Base-by-base conservation (phyloP, 2,113 vertebrate species). In the Rhinopomastus cyanomelas region DNA sequence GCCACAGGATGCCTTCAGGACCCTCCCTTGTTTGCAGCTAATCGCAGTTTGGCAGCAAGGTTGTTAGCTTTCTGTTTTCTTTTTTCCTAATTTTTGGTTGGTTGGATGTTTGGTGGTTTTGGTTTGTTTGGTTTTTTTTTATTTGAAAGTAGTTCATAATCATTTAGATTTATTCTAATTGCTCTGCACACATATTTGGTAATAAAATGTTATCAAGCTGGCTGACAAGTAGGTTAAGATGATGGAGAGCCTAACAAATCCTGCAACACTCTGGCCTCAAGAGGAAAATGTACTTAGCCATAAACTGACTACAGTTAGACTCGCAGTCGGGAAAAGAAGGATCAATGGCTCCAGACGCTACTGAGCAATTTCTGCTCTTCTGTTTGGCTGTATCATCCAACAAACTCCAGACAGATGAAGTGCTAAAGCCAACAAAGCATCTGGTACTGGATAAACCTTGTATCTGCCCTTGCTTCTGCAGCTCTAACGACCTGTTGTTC, bases 91-190 rank as follows among this genome's bases (percentile, higher is more conserved):
- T 75, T 85, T 51, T 42, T 42, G 39, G 11, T 42, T 42, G 39
- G 39, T 42, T 42, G 39, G n/a, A n/a, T 36, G 23, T 56, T 53
- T 44, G 67, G 57, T 37, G 6, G 39, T 42, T 42, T 48, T 48
- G 17, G 19, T 48, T 48, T 2, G 3, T 15, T 25, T 44, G 8
- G 48, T 22, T 49, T 39, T 36, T 25, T 61, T 53, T 44, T 72
- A 57, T 37, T 7, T 3, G 1, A 44, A 92, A 90, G 59, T 68
- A 42, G 49, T 93, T 94, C 20, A 76, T 89, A 95, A 94, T 74
- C n/a, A 72, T 77, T 89, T 71, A 86, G 73, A 96, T 94, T 96
- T 93, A 92, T 94, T 89, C 82, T 95, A 96, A 96, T 96, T 89
- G 71, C 80, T 91, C 67, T 62, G 67, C 77, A 85, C 60, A 85